Conservation (phyloP, 1,140 invertebrate species). For the Tetramorium alpestre region DNA sequence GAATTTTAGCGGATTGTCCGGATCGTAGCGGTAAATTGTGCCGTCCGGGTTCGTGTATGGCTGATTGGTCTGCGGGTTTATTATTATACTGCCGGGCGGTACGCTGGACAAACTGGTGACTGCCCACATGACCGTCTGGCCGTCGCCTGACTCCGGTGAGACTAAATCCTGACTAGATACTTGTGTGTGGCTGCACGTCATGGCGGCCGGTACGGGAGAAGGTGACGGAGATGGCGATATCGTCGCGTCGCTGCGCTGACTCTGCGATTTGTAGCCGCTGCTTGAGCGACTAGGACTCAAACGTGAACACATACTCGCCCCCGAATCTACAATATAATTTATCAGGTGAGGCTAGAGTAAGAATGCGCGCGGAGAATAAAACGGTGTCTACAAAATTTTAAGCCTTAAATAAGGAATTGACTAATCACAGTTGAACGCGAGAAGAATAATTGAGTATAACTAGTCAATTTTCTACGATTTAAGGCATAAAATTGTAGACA, state of each 20-base stretch:
- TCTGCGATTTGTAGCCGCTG: constrained; percentile 92
- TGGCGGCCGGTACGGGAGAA: constrained; percentile 86
- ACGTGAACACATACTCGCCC: constrained; percentile 89
- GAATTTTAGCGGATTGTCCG: constrained; percentile 88
- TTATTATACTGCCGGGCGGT: constrained; percentile 93
- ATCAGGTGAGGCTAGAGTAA: not conserved
- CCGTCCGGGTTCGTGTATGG: constrained; percentile 83
- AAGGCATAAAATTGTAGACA: no score
- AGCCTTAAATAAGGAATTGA: no score
- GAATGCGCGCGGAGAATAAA: no score
- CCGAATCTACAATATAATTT: constrained; percentile 86
- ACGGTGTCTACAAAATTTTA: no score
- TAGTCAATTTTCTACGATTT: no score
- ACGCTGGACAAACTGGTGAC: constrained; percentile 93
- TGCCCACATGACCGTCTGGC: constrained; percentile 91
- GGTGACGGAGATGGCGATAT: constrained; percentile 89
- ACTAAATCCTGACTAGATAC: constrained; percentile 82
- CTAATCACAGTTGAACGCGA: no score
- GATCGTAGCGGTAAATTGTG: constrained; percentile 91
- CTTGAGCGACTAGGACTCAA: constrained; percentile 90
- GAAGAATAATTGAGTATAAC: no score
- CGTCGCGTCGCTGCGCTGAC: constrained; percentile 89
- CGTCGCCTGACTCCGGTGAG: constrained; percentile 71
- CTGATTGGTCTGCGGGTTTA: constrained; percentile 91
- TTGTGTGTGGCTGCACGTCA: constrained; percentile 81